phyloP scores from a whole-genome alignment of 2,888 invertebrate genomes.

The Priocnemis perturbator region DNA sequence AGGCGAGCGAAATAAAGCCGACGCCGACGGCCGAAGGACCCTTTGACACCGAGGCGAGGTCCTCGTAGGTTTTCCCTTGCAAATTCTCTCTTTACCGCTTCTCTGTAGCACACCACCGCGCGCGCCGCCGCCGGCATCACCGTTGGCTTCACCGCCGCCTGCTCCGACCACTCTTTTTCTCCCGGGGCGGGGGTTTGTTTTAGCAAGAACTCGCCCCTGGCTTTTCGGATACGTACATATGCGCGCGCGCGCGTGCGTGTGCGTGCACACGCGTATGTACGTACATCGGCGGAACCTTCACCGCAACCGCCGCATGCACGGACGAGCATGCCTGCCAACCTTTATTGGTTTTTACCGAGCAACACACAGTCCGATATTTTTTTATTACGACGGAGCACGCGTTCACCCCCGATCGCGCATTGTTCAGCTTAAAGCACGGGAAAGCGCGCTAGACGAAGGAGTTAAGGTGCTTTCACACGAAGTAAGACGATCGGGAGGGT shows the following conservation, averaged over 20 bases:
- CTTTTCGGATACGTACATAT: conserved; percentile 13
- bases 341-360: conserved; percentile 73
- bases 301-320: conserved; percentile 66
- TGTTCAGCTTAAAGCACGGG: conserved; percentile 54
- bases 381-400: conserved; percentile 61
- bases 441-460: conserved; percentile 47
- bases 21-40: conserved; percentile 58
- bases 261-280: conserved; percentile 36
- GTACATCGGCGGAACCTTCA: conserved; percentile 55
- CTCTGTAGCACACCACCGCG: conserved; percentile 61
- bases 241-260: conserved; percentile 9
- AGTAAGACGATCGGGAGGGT: conserved; percentile 6
- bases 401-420: conserved; percentile 53
- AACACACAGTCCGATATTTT: conserved; percentile 68
- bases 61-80: conserved; percentile 66
- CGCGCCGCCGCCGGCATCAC: conserved; percentile 45
- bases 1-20: conserved; percentile 48
- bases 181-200: conserved; percentile 68
- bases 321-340: conserved; percentile 65
- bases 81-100: conserved; percentile 72
- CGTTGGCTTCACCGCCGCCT: conserved; percentile 42
- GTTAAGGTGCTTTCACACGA: conserved; percentile 52
- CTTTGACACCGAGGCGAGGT: conserved; percentile 64
- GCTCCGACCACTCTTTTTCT: conserved; percentile 62
- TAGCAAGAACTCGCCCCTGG: conserved; percentile 65